Conservation (phyloP, 1,140 invertebrate species). For the Ooceraea biroi region DNA sequence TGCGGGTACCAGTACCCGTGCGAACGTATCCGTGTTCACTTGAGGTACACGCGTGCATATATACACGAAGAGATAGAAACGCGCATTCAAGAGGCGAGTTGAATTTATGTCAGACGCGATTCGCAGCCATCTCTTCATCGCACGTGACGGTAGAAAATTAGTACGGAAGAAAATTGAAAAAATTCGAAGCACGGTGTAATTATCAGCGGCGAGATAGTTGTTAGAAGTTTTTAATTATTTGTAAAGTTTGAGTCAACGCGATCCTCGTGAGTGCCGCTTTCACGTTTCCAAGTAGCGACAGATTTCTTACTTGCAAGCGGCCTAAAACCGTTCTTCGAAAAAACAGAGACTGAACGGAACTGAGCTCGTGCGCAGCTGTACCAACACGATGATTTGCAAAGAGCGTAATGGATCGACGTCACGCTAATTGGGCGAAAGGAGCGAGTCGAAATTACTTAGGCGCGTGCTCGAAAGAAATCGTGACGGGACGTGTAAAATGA, state of each 20-base stretch:
- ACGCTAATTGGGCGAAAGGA: constrained; percentile 56
- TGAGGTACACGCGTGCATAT: neutral
- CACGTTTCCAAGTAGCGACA: neutral
- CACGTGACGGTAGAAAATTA: too few species aligned
- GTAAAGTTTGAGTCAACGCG: neutral
- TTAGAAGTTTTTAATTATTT: neutral
- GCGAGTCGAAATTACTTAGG: constrained; percentile 60
- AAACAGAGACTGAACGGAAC: neutral
- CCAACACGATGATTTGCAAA: constrained; percentile 30
- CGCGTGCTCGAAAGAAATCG: constrained; percentile 67
- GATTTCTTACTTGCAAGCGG: neutral
- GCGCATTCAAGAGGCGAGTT: constrained; percentile 21
- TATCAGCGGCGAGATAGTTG: neutral
- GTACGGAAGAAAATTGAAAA: neutral
- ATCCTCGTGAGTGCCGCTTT: neutral
- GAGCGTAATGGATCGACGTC: constrained; percentile 45
- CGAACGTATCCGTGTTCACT: constrained; percentile 11
- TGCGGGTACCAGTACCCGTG: constrained; percentile 55
- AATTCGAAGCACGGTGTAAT: neutral
- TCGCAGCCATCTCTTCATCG: constrained; percentile 35
- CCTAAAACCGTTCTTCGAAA: constrained; percentile 4
- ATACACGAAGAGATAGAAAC: constrained; percentile 25
- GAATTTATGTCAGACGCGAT: constrained; percentile 56
- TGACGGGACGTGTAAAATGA: constrained; percentile 57
- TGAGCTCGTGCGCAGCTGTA: constrained; percentile 3